Evolutionary conservation across 1,140 invertebrate species (phyloP).

Genomic region (Trichonephila clavata): DNA sequence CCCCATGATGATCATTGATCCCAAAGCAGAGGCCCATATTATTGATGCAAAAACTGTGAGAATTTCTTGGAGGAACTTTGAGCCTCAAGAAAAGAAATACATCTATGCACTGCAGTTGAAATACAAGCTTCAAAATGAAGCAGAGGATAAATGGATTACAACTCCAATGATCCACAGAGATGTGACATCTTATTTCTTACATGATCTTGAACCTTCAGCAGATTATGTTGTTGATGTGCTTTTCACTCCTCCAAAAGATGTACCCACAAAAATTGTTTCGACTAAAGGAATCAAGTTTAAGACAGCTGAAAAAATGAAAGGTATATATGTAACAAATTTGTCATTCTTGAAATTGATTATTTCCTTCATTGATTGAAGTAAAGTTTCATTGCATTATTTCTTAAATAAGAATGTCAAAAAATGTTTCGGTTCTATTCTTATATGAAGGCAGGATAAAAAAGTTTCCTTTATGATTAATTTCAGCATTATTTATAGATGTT

Average conservation of each 20-base stretch:
- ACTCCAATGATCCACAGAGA: constrained; percentile 89
- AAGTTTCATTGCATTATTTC: too few relatives aligned
- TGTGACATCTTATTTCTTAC: constrained; percentile 87
- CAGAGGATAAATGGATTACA: constrained; percentile 80
- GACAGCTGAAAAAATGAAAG: constrained; percentile 81
- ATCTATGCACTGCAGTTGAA: constrained; percentile 87
- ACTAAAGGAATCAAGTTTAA: constrained; percentile 86
- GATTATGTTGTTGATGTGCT: constrained; percentile 89
- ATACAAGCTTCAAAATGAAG: constrained; percentile 86
- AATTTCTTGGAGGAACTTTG: constrained; percentile 90
- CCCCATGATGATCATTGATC: constrained; percentile 86
- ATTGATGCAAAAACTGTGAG: constrained; percentile 89
- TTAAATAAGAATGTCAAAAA: too few relatives aligned
- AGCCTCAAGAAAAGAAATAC: constrained; percentile 88
- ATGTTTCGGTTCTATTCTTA: too few relatives aligned
- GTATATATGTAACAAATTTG: neutral
- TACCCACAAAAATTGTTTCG: constrained; percentile 87
- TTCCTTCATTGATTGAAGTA: neutral
- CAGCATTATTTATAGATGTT: too few relatives aligned
- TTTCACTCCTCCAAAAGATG: constrained; percentile 88
- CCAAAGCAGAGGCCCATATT: constrained; percentile 87
- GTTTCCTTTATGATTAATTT: too few relatives aligned
- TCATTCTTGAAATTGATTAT: neutral
- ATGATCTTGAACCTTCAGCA: constrained; percentile 87
- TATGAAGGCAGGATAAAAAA: too few relatives aligned